Percentiles rank a stretch among this genome's conserved stretches.
phyloP scores from a whole-genome alignment of 2,113 vertebrate genomes.

The Nycticryphes semicollaris region DNA sequence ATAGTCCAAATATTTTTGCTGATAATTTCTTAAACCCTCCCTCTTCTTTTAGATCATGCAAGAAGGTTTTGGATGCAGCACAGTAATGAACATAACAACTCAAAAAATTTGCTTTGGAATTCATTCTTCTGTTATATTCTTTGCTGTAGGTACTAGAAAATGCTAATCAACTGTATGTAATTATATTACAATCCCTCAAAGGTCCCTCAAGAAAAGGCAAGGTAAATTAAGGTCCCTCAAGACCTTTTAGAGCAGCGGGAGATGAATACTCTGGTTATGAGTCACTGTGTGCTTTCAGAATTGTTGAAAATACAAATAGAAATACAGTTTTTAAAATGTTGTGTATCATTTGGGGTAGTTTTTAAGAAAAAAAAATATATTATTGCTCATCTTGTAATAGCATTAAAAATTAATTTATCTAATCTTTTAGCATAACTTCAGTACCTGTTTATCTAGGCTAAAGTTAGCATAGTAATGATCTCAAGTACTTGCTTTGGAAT shows the following conservation, averaged over 20 bases:
- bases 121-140: neutral
- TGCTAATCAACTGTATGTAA: neutral
- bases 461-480: neutral
- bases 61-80: neutral
- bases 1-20: neutral
- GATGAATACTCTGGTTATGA: neutral
- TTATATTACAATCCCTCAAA: constrained; percentile 3
- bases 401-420: neutral
- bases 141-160: constrained; percentile 5
- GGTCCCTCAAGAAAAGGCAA: neutral
- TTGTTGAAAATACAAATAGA: neutral
- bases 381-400: neutral
- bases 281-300: neutral
- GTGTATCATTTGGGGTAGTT: neutral
- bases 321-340: neutral
- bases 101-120: neutral
- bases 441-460: neutral
- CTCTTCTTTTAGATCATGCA: neutral
- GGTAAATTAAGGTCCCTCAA: neutral
- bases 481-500: neutral
- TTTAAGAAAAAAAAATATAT: neutral
- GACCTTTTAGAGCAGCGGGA: neutral
- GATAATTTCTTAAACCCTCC: neutral
- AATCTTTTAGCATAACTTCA: neutral
- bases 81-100: neutral